Evolutionary conservation across 2,888 invertebrate genomes (phyloP).

Genomic region (Trichopria drosophilae): DNA sequence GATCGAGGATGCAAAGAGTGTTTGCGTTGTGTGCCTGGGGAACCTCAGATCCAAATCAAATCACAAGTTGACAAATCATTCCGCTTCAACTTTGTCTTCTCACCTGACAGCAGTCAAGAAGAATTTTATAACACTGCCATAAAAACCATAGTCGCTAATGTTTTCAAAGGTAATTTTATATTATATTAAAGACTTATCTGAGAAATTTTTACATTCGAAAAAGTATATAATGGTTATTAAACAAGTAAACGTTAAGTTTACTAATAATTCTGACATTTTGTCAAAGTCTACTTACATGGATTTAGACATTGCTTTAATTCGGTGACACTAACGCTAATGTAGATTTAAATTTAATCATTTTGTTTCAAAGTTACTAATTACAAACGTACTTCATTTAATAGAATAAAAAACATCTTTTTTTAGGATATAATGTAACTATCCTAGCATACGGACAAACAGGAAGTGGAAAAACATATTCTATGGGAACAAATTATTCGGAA

Average conservation of each 20-base stretch:
- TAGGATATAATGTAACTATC: constrained; percentile 90
- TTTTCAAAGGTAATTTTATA: constrained; percentile 71
- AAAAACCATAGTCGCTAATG: constrained; percentile 69
- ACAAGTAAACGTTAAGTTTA: background rate
- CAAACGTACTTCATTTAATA: too few species aligned
- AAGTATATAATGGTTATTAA: constrained; percentile 4
- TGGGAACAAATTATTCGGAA: constrained; percentile 80
- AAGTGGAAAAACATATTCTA: constrained; percentile 90
- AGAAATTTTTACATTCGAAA: too few species aligned
- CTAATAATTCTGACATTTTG: background rate
- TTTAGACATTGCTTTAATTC: too few species aligned
- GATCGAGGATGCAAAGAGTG: constrained; percentile 76
- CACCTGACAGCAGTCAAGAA: constrained; percentile 69
- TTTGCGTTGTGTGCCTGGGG: constrained; percentile 67
- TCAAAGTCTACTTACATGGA: too few species aligned
- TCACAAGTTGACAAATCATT: constrained; percentile 70
- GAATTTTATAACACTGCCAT: constrained; percentile 76
- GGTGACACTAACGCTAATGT: too few species aligned
- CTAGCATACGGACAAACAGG: constrained; percentile 95
- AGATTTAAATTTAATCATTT: too few species aligned
- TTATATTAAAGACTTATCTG: constrained; percentile 12
- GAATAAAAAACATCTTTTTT: too few species aligned
- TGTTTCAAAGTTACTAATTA: too few species aligned
- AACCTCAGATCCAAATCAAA: constrained; percentile 72
- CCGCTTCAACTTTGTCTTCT: constrained; percentile 83